These are phyloP conservation scores for Mormyrops attenuatus DNA, from an alignment of 2,797 vertebrate genomes.

Conservation along the genomic window DNA sequence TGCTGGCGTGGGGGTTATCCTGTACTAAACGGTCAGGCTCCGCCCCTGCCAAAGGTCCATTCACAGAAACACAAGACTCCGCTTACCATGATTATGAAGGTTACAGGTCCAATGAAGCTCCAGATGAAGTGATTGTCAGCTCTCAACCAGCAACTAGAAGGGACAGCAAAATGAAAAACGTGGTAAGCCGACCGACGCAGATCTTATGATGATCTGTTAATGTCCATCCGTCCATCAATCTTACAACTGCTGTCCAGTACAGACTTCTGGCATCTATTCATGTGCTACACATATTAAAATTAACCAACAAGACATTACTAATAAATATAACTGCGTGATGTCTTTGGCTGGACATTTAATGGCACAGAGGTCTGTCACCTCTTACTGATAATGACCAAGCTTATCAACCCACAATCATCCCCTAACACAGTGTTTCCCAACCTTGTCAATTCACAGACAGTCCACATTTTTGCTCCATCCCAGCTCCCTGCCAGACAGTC, in stretches of 20 bases:
- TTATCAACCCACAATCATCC: neutral
- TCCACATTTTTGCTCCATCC: neutral
- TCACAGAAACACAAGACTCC: neutral
- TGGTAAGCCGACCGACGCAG: neutral
- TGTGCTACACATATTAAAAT: neutral
- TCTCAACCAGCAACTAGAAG: conserved; percentile 84
- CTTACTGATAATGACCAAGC: neutral
- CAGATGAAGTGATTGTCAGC: conserved; percentile 98
- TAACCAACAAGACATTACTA: neutral
- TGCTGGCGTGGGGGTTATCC: neutral
- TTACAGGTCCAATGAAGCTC: conserved; percentile 95
- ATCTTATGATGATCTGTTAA: neutral
- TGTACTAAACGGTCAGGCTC: neutral
- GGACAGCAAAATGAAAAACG: conserved; percentile 19
- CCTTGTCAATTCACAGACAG: neutral
- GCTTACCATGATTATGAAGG: conserved; percentile 90
- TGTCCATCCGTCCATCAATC: neutral
- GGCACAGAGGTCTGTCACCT: neutral
- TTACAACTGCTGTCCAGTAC: neutral
- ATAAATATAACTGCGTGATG: neutral
- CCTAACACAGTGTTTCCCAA: neutral
- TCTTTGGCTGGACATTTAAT: neutral
- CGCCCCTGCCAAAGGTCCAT: neutral
- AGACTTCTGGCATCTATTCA: neutral
- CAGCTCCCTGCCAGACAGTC: neutral